Evolutionary conservation across 2,797 vertebrate species (phyloP).

Genomic region (Onychomys torridus): DNA sequence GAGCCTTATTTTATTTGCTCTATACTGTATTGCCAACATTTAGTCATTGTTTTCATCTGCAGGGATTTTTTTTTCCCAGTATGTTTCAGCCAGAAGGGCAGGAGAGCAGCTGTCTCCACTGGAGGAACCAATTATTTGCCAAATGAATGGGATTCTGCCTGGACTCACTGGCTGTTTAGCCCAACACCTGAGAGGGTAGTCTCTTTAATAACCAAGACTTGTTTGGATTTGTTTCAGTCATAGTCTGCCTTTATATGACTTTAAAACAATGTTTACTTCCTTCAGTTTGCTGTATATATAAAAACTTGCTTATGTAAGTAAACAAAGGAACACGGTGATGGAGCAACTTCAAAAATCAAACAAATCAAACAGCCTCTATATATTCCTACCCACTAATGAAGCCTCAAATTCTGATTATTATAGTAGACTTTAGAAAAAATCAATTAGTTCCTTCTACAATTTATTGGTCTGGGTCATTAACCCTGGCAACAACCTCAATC

Average conservation of each 20-base stretch:
- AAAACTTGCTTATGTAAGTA: background rate
- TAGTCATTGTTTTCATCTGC: slow-evolving; percentile 81
- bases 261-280: slow-evolving; percentile 37
- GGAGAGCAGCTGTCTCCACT: slow-evolving; percentile 84
- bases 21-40: background rate
- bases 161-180: slow-evolving; percentile 55
- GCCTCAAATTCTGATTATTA: slow-evolving; percentile 56
- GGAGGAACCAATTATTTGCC: slow-evolving; percentile 78
- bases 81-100: slow-evolving; percentile 84
- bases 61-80: slow-evolving; percentile 51
- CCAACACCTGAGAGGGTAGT: background rate
- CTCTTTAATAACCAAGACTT: slow-evolving; percentile 15
- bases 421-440: slow-evolving; percentile 58
- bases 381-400: background rate
- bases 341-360: slow-evolving; percentile 50
- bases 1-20: slow-evolving; percentile 6
- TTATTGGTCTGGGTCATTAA: background rate
- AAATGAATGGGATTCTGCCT: slow-evolving; percentile 72
- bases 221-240: slow-evolving; percentile 32
- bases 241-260: background rate
- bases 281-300: slow-evolving; percentile 31
- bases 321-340: background rate
- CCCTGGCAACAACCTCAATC: background rate
- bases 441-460: slow-evolving; percentile 46
- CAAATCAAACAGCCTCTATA: background rate